Evolutionary conservation across 2,888 invertebrate species (phyloP).

Genomic region (Campoplex nolae): DNA sequence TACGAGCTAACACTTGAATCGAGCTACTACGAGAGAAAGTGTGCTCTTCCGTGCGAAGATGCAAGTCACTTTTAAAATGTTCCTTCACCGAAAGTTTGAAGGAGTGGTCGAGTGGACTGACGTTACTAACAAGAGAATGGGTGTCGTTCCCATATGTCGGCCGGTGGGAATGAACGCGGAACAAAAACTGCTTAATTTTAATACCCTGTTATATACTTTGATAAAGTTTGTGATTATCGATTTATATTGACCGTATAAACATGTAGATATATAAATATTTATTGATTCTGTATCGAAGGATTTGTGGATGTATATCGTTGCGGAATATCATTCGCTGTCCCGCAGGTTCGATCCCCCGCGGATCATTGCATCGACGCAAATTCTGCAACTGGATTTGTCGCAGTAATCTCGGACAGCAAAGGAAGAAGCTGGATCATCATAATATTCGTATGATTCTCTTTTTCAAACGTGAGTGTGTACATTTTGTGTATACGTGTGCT

Average conservation of each 20-base stretch:
- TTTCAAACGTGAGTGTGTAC: slow-evolving; percentile 1
- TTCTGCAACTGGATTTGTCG: slow-evolving; percentile 47
- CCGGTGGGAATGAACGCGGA: neutral
- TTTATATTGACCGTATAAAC: neutral
- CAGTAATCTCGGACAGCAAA: slow-evolving; percentile 37
- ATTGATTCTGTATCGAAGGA: slow-evolving; percentile 26
- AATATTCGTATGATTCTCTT: slow-evolving; percentile 31
- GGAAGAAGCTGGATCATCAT: slow-evolving; percentile 42
- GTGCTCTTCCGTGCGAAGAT: slow-evolving; percentile 40
- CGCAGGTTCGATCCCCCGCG: neutral
- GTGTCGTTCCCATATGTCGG: neutral
- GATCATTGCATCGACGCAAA: slow-evolving; percentile 56
- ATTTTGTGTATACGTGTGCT: slow-evolving; percentile 3
- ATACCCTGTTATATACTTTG: slow-evolving; percentile 48
- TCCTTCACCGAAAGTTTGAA: slow-evolving; percentile 49
- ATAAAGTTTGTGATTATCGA: neutral
- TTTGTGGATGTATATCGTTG: slow-evolving; percentile 15
- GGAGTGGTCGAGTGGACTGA: slow-evolving; percentile 52
- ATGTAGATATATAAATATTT: neutral
- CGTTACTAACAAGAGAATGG: slow-evolving; percentile 53
- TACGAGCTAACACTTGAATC: slow-evolving; percentile 5
- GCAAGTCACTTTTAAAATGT: slow-evolving; percentile 64
- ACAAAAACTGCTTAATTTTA: slow-evolving; percentile 55
- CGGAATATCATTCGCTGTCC: neutral
- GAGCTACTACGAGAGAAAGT: slow-evolving; percentile 52